A percentile compares a stretch with the other conserved stretches of the same genome.
These are phyloP conservation scores for Heterohyrax brucei DNA, from an alignment of 2,797 vertebrate genomes.

Conservation along the genomic window DNA sequence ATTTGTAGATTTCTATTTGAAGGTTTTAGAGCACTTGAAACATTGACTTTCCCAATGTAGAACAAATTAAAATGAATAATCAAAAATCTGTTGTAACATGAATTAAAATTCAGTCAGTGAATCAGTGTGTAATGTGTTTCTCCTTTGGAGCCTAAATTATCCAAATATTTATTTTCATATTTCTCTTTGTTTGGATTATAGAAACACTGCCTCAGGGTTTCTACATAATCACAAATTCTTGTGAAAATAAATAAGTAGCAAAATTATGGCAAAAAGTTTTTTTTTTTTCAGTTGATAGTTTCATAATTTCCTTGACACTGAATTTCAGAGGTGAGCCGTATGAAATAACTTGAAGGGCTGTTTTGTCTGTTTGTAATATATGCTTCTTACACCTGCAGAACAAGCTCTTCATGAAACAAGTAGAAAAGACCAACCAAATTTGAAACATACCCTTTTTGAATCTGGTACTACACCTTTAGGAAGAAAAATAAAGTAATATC, in stretches of 20 bases:
- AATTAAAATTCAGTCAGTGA: slow-evolving; percentile 57
- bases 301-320: slow-evolving; percentile 46
- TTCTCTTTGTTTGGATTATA: slow-evolving; percentile 65
- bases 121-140: slow-evolving; percentile 19
- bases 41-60: slow-evolving; percentile 10
- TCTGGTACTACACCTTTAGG: background rate
- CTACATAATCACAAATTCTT: slow-evolving; percentile 47
- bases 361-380: slow-evolving; percentile 19
- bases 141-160: slow-evolving; percentile 55
- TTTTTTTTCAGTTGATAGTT: slow-evolving; percentile 37
- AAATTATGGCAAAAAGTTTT: slow-evolving; percentile 10
- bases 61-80: slow-evolving; percentile 65
- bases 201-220: slow-evolving; percentile 58
- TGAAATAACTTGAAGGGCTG: slow-evolving; percentile 28
- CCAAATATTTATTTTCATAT: slow-evolving; percentile 73
- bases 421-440: slow-evolving; percentile 46
- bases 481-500: slow-evolving; percentile 17
- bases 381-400: background rate
- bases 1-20: slow-evolving; percentile 12
- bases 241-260: slow-evolving; percentile 62
- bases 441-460: background rate
- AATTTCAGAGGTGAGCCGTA: slow-evolving; percentile 42
- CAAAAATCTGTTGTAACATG: slow-evolving; percentile 8
- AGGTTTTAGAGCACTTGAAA: background rate
- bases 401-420: background rate